Percentiles rank a stretch among this genome's conserved stretches.
These are phyloP conservation scores for Crioceris asparagi DNA, from an alignment of 2,888 invertebrate species.

Conservation along the genomic window DNA sequence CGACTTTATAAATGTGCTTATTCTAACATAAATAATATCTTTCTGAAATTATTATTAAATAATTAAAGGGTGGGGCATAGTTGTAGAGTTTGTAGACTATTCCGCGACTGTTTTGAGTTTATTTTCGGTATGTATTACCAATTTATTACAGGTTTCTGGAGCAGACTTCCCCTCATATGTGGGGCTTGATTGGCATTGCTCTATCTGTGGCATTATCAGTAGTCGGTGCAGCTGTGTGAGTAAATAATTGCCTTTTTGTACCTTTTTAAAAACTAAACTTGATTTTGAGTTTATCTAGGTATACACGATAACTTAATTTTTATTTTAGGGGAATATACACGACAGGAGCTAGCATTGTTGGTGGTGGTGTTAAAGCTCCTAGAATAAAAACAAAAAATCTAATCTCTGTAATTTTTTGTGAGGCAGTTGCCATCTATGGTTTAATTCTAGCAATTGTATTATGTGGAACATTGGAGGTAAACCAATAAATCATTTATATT, in stretches of 20 bases:
- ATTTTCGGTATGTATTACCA: too few relatives aligned
- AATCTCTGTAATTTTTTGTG: conserved; percentile 98
- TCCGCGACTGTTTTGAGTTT: too few relatives aligned
- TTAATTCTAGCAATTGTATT: conserved; percentile 96
- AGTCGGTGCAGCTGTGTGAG: conserved; percentile 82
- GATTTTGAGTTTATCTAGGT: background rate
- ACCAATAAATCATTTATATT: conserved; percentile 9
- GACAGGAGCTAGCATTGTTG: conserved; percentile 90
- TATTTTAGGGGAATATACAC: conserved; percentile 79
- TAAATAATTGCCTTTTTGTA: conserved; percentile 1
- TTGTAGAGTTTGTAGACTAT: too few relatives aligned
- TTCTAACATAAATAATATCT: background rate
- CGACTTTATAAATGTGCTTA: background rate
- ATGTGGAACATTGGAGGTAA: conserved; percentile 63
- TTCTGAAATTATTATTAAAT: too few relatives aligned
- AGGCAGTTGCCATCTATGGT: conserved; percentile 99
- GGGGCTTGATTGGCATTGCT: conserved; percentile 88
- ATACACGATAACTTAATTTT: background rate
- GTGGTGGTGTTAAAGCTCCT: conserved; percentile 96
- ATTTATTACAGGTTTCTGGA: conserved; percentile 58
- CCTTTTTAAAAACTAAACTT: background rate
- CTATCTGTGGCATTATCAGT: conserved; percentile 90
- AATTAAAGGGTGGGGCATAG: too few relatives aligned
- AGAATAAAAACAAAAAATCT: conserved; percentile 98
- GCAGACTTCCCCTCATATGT: conserved; percentile 88